A percentile compares a stretch with the other conserved stretches of the same genome.
phyloP scores from a whole-genome alignment of 1,140 invertebrate species.

The Drosophila kohkoa region DNA sequence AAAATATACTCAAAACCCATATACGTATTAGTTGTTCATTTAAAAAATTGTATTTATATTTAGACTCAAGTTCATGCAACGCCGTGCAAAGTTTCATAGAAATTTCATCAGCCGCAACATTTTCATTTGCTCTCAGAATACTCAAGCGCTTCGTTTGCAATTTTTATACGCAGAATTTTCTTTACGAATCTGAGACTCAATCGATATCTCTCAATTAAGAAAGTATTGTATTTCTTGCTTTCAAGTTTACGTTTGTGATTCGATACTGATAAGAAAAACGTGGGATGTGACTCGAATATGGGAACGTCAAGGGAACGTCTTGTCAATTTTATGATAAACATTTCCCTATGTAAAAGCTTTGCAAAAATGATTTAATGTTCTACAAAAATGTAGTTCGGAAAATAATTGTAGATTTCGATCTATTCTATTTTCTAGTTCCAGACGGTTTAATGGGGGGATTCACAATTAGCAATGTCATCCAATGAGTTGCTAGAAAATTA shows the following conservation, averaged over 20 bases:
- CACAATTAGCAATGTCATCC: slow-evolving; percentile 14
- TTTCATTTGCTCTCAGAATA: not conserved
- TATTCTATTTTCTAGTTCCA: not conserved
- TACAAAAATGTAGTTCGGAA: not conserved
- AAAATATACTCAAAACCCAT: not conserved
- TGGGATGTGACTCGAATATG: not conserved
- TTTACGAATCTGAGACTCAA: slow-evolving; percentile 5
- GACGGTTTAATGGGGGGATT: not conserved
- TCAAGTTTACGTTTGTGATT: not conserved
- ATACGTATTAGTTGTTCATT: slow-evolving; percentile 4
- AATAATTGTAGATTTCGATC: not conserved
- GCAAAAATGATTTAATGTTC: not conserved
- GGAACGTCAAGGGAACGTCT: not conserved
- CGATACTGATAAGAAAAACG: not conserved
- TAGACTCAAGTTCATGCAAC: slow-evolving; percentile 48
- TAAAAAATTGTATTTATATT: slow-evolving; percentile 55
- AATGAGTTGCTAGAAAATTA: slow-evolving; percentile 21
- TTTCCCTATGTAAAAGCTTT: not conserved
- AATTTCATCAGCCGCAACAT: slow-evolving; percentile 66
- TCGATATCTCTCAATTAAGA: slow-evolving; percentile 2
- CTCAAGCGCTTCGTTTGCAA: slow-evolving; percentile 20
- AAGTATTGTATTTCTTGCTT: slow-evolving; percentile 1
- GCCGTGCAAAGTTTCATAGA: slow-evolving; percentile 35
- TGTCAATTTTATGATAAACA: not conserved
- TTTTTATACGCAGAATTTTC: slow-evolving; percentile 26